Conservation (phyloP, 2,888 invertebrate genomes). For the Synergus gifuensis region DNA sequence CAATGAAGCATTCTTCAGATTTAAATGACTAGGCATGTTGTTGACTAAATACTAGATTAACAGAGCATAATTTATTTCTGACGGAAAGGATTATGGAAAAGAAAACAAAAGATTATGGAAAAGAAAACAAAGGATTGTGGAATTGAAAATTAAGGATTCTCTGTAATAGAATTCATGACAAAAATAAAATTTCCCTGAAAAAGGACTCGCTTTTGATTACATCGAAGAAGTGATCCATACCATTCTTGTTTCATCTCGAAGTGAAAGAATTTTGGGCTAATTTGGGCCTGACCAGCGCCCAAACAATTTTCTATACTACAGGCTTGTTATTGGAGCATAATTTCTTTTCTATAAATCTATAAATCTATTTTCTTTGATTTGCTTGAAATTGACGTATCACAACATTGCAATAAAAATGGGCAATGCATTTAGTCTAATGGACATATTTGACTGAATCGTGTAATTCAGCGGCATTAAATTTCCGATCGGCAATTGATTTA, state of each 20-base stretch:
- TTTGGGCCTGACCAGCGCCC: too few species aligned
- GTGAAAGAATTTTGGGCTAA: too few species aligned
- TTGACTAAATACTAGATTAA: background rate
- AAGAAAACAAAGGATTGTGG: too few species aligned
- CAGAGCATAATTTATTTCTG: background rate
- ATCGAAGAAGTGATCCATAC: too few species aligned
- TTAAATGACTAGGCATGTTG: background rate
- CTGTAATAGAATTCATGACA: too few species aligned
- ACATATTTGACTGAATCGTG: conserved; percentile 42
- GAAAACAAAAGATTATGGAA: too few species aligned
- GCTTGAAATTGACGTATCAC: background rate
- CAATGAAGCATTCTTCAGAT: background rate
- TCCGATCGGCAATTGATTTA: conserved; percentile 62
- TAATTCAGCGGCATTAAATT: conserved; percentile 60
- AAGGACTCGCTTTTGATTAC: too few species aligned
- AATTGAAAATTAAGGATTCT: too few species aligned
- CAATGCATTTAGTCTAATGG: conserved; percentile 61
- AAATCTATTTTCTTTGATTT: background rate
- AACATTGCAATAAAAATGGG: conserved; percentile 54
- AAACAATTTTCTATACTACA: too few species aligned
- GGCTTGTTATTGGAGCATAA: background rate
- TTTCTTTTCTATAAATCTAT: background rate
- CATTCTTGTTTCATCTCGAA: too few species aligned
- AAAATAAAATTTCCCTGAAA: too few species aligned
- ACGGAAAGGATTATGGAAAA: too few species aligned